Evolutionary conservation across 2,113 vertebrate species (phyloP).

Genomic region (Nipponia nippon): DNA sequence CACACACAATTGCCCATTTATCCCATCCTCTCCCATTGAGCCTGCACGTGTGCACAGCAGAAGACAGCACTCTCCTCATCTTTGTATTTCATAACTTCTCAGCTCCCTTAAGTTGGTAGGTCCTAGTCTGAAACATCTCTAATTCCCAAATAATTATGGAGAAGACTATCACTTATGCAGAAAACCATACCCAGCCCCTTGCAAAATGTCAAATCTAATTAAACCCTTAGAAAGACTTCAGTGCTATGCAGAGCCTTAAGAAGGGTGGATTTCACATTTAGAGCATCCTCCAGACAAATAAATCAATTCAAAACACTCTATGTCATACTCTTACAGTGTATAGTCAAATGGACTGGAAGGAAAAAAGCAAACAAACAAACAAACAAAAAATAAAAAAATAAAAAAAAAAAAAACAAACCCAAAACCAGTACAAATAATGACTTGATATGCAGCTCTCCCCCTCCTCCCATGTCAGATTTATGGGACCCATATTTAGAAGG

Average conservation of each 20-base stretch:
- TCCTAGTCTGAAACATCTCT: neutral
- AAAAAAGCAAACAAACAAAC: neutral
- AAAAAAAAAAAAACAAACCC: no score
- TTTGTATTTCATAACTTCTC: neutral
- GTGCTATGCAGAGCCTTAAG: neutral
- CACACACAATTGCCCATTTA: neutral
- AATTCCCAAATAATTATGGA: neutral
- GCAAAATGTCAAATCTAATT: slow-evolving; percentile 17
- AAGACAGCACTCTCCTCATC: neutral
- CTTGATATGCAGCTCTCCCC: neutral
- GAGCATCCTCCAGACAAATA: neutral
- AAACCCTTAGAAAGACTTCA: neutral
- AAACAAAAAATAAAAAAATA: no score
- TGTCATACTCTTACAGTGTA: neutral
- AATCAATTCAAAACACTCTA: neutral
- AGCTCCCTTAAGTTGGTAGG: neutral
- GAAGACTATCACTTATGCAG: neutral
- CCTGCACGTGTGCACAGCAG: neutral
- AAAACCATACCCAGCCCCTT: neutral
- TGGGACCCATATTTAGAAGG: neutral
- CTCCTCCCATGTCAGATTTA: neutral
- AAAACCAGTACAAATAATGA: neutral
- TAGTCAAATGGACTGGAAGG: neutral
- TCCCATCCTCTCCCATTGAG: neutral
- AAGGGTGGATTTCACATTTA: neutral